These are phyloP conservation scores for Cebidichthys violaceus DNA, from an alignment of 2,113 vertebrate genomes.

Conservation along the genomic window DNA sequence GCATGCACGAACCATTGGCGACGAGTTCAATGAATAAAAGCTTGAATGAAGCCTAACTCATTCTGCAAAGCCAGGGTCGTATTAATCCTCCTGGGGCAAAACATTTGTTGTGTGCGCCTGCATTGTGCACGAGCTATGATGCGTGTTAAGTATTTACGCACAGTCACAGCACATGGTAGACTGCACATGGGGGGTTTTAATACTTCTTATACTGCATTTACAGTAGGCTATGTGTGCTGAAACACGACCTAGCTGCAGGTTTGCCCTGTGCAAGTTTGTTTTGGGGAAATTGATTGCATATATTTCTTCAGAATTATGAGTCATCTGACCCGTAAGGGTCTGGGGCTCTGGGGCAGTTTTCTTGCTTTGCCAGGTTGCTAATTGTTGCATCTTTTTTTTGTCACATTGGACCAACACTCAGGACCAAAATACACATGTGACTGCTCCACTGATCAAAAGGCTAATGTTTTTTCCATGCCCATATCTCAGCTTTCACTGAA, in stretches of 20 bases:
- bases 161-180: not conserved
- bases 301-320: not conserved
- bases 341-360: not conserved
- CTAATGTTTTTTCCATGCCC: too few relatives aligned
- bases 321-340: not conserved
- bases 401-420: not conserved
- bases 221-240: too few relatives aligned
- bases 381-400: not conserved
- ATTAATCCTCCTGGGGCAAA: too few relatives aligned
- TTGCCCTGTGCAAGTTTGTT: too few relatives aligned
- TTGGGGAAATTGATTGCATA: not conserved
- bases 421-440: not conserved
- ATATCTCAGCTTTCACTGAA: too few relatives aligned
- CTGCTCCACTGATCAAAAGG: not conserved
- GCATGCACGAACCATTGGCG: not conserved
- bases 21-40: not conserved
- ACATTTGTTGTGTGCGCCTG: not conserved
- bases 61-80: not conserved
- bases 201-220: too few relatives aligned
- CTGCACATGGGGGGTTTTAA: not conserved
- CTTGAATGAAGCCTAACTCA: not conserved
- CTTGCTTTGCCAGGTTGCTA: not conserved
- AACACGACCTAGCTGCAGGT: too few relatives aligned
- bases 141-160: not conserved
- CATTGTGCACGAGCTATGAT: not conserved